Evolutionary conservation across 2,797 vertebrate genomes (phyloP).

Genomic region (Rhodeus uyekii): DNA sequence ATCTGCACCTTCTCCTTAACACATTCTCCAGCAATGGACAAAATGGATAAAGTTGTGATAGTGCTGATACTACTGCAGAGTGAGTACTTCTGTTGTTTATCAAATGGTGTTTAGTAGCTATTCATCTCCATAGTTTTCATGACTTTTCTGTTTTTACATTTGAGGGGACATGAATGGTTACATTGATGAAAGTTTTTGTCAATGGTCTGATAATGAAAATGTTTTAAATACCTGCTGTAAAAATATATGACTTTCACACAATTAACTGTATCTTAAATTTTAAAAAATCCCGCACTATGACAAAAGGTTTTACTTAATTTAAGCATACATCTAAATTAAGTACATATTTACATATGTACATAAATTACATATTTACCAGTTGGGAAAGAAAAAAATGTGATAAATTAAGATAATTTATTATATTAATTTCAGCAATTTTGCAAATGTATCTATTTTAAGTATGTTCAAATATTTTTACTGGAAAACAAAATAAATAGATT

Average conservation of each 20-base stretch:
- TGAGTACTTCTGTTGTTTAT: slow-evolving; percentile 13
- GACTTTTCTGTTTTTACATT: background rate
- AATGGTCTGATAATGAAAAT: background rate
- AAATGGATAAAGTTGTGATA: background rate
- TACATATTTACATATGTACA: background rate
- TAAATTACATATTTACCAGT: background rate
- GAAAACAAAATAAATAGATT: background rate
- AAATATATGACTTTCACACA: too few species aligned
- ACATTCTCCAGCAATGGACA: background rate
- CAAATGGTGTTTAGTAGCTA: background rate
- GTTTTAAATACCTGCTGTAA: background rate
- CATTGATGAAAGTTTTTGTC: background rate
- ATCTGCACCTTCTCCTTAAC: background rate
- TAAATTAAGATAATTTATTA: background rate
- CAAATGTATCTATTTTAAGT: background rate
- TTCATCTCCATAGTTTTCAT: background rate
- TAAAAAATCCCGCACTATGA: background rate
- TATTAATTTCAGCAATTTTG: background rate
- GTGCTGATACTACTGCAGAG: slow-evolving; percentile 14
- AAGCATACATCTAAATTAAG: background rate
- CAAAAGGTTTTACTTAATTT: background rate
- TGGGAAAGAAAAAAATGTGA: background rate
- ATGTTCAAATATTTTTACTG: background rate
- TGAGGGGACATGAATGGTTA: background rate
- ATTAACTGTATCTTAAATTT: background rate